These are phyloP conservation scores for Melanargia galathea DNA, from an alignment of 2,888 invertebrate species.

Conservation along the genomic window DNA sequence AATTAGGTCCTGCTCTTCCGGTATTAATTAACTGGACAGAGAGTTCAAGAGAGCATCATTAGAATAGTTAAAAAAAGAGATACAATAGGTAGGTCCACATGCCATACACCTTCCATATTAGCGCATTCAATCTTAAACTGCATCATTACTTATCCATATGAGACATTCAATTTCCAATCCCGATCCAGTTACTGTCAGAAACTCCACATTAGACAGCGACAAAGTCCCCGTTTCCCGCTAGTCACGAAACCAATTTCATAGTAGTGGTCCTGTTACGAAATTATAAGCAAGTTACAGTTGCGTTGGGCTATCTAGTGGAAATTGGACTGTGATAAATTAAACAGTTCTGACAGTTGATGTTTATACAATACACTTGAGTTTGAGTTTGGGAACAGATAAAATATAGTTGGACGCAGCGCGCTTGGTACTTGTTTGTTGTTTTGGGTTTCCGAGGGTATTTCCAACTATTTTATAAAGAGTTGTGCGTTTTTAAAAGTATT, in stretches of 20 bases:
- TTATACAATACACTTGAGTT: slow-evolving; percentile 39
- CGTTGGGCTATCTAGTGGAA: slow-evolving; percentile 36
- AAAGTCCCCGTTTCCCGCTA: background rate
- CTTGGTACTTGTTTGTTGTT: slow-evolving; percentile 18
- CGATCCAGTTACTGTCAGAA: background rate
- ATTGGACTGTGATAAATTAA: slow-evolving; percentile 43
- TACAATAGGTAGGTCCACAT: no score
- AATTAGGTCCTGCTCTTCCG: no score
- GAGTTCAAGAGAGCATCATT: no score
- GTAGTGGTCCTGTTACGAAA: slow-evolving; percentile 52
- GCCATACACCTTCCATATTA: no score
- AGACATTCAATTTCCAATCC: background rate
- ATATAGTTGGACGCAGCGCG: slow-evolving; percentile 30
- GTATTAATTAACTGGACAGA: no score
- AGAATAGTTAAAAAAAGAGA: no score
- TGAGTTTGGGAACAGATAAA: slow-evolving; percentile 39
- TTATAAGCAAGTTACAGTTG: slow-evolving; percentile 61
- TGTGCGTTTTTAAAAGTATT: slow-evolving; percentile 3
- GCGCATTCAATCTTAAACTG: background rate
- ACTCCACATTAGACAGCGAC: background rate
- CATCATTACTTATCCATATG: background rate
- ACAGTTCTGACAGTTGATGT: slow-evolving; percentile 40
- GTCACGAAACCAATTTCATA: slow-evolving; percentile 26
- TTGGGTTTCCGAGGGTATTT: slow-evolving; percentile 10
- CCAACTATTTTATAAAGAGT: slow-evolving; percentile 14